Evolutionary conservation across 2,113 vertebrate genomes (phyloP), one percentile per base, ranked within the genome.

Genomic region (Nanorana parkeri): DNA sequence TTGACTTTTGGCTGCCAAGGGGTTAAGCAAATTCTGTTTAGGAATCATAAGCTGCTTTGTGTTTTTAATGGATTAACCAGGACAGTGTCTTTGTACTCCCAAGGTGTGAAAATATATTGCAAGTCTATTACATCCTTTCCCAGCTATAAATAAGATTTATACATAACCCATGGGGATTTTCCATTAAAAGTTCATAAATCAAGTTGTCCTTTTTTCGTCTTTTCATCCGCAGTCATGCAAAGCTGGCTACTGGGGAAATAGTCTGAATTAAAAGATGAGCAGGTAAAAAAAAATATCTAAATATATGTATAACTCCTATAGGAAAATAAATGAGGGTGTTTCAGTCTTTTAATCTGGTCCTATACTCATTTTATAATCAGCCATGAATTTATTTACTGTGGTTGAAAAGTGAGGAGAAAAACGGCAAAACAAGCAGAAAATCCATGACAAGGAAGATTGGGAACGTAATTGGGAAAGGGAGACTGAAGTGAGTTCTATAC

Each of bases 151-250:
- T 92, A 90, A 90, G 91, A 90, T 92, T 91, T 92, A 90, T 89
- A 89, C 83, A 85, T 86, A 90, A 90, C 89, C 90, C 90, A 88
- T 88, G 89, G 89, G 90, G 88, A 90, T 92, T 90, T 92, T 89
- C 91, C 89, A 92, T 92, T 92, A 92, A 91, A 92, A 89, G 84
- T 92, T 90, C 89, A 90, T 90, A 89, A 90, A 91, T 90, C 91
- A 90, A 85, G 68, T 88, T 87, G 88, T 86, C 68, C 87, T 84
- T 90, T 13, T 89, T 90, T 90, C 88, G 21, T 66, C 86, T 87
- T 88, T 89, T 89, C 90, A 92, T 91, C 88, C 86, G 78, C 84
- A 84, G 88, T 83, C 85, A 90, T 82, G 85, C 86, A 66, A 26
- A 85, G 80, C 72, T 86, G 85, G 87, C 84, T 85, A 80, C 84